These are phyloP conservation scores for Tragulus kanchil DNA, from an alignment of 2,113 vertebrate species.

Conservation along the genomic window DNA sequence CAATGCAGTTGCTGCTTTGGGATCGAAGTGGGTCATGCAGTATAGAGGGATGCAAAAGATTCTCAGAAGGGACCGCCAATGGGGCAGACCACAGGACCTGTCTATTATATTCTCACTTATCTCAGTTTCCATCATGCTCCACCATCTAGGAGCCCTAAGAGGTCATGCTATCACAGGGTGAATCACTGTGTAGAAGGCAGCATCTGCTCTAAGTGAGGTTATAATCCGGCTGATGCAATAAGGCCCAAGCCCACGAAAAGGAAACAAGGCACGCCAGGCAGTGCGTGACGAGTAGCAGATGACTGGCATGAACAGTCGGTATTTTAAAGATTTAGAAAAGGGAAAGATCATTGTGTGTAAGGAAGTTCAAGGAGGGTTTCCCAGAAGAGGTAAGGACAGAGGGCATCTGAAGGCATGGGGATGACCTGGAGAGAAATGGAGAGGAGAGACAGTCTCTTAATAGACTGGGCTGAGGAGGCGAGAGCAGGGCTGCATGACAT, in stretches of 20 bases:
- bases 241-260: background rate
- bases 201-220: background rate
- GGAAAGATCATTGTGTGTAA: background rate
- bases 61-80: background rate
- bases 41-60: background rate
- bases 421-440: background rate
- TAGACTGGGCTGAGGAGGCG: background rate
- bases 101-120: background rate
- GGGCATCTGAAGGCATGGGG: background rate
- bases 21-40: background rate
- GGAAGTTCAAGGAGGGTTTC: constrained; percentile 5
- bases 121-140: background rate
- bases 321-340: constrained; percentile 33
- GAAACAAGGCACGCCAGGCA: background rate
- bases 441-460: background rate
- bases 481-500: background rate
- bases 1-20: background rate
- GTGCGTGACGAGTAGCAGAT: background rate
- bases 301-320: background rate
- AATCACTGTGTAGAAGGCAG: background rate
- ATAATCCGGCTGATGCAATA: background rate
- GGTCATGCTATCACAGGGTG: background rate
- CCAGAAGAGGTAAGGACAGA: background rate
- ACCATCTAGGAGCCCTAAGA: background rate
- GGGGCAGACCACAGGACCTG: background rate